phyloP scores from a whole-genome alignment of 2,888 invertebrate species.

The Pseudococcus longispinus region DNA sequence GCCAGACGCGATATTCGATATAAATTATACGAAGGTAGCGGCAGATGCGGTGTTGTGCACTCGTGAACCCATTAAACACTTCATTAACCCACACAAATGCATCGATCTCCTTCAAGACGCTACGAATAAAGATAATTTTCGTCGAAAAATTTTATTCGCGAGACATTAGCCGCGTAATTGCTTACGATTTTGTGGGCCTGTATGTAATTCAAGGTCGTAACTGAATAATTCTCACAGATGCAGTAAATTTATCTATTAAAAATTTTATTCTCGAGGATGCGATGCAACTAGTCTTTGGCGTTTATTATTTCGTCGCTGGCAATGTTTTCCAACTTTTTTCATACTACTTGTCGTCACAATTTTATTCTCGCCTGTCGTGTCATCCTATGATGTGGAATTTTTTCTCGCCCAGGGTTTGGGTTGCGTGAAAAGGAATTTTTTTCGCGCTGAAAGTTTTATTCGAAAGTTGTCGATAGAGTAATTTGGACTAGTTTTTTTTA shows the following conservation, averaged over 20 bases:
- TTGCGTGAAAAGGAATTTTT: constrained; percentile 15
- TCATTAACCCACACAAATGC: neutral
- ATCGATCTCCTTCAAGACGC: neutral
- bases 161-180: neutral
- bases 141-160: neutral
- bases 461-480: constrained; percentile 26
- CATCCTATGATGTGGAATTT: neutral
- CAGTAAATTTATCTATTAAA: neutral
- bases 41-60: neutral
- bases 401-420: neutral
- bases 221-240: neutral
- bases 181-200: neutral
- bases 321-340: neutral
- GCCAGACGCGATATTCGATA: neutral
- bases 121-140: neutral
- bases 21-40: neutral
- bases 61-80: neutral
- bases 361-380: neutral
- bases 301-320: neutral
- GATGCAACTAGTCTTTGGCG: constrained; percentile 4
- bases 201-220: neutral
- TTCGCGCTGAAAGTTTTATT: neutral
- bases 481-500: constrained; percentile 4
- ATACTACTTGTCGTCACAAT: neutral
- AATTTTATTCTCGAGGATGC: neutral